These are phyloP conservation scores for Clistopyga incitator DNA, from an alignment of 2,888 invertebrate species.

Conservation along the genomic window DNA sequence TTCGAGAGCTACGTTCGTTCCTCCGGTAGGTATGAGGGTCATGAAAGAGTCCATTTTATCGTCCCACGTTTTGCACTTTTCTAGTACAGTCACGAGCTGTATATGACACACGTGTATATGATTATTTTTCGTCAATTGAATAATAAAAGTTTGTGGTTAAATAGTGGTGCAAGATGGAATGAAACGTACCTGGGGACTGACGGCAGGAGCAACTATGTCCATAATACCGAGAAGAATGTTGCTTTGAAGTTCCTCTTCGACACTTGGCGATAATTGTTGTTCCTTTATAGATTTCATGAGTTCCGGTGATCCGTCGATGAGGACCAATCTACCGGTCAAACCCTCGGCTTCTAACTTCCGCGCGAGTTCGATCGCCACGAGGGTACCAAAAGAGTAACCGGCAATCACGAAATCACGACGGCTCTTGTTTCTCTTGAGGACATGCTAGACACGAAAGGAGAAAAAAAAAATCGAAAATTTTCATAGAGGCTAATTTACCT, in stretches of 20 bases:
- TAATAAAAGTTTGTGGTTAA: background rate
- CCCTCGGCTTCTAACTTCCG: conserved; percentile 89
- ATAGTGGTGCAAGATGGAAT: background rate
- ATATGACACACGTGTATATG: conserved; percentile 50
- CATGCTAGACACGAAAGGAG: conserved; percentile 84
- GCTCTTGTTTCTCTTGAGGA: conserved; percentile 84
- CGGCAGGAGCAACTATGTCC: conserved; percentile 85
- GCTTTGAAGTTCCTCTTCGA: conserved; percentile 86
- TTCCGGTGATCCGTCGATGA: conserved; percentile 93
- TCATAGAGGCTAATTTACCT: too few relatives aligned
- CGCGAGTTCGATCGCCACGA: conserved; percentile 92
- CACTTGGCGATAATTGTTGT: conserved; percentile 84
- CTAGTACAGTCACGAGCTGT: conserved; percentile 83
- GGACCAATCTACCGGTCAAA: conserved; percentile 87
- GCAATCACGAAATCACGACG: conserved; percentile 88
- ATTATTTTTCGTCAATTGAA: background rate
- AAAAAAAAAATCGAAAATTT: background rate
- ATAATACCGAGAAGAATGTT: conserved; percentile 86
- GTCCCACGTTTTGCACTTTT: conserved; percentile 86
- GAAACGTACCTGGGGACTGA: conserved; percentile 82
- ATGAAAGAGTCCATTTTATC: conserved; percentile 86
- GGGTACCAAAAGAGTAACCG: conserved; percentile 95
- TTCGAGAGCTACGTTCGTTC: conserved; percentile 78
- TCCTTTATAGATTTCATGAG: conserved; percentile 87
- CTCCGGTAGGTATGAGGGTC: conserved; percentile 83